Percentiles rank a stretch among this genome's conserved stretches.
Evolutionary conservation across 2,113 vertebrate species (phyloP).

Genomic region (Riparia riparia): DNA sequence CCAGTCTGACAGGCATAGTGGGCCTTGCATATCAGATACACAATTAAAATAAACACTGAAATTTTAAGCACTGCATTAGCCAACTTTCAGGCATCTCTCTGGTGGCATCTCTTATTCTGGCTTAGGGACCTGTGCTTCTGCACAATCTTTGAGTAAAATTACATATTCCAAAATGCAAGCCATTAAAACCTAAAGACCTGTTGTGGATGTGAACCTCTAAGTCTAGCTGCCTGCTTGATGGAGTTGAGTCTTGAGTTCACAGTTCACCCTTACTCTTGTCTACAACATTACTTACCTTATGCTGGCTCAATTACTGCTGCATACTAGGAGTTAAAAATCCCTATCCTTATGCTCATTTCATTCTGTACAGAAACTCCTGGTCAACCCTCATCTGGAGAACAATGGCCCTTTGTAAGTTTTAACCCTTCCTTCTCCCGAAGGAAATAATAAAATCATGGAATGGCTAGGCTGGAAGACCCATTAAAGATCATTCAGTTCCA

Average conservation of each 20-base stretch:
- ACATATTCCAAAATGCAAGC: not conserved
- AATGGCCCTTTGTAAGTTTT: not conserved
- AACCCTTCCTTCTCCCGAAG: not conserved
- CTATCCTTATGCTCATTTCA: not conserved
- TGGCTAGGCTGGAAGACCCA: not conserved
- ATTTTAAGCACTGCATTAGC: not conserved
- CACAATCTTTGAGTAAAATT: not conserved
- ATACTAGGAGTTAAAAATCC: not conserved
- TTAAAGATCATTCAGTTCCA: not conserved
- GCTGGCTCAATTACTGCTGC: accelerated
- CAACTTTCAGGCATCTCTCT: not conserved
- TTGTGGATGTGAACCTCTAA: not conserved
- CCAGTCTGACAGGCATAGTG: not conserved
- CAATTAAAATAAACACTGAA: not conserved
- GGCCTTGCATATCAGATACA: not conserved
- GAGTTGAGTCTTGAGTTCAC: not conserved
- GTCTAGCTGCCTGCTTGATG: not conserved
- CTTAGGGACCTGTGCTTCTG: not conserved
- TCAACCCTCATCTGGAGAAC: not conserved
- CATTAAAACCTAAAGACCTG: not conserved
- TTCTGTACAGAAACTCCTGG: not conserved
- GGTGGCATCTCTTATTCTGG: not conserved
- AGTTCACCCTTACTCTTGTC: not conserved
- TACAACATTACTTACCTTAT: not conserved
- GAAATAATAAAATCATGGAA: not conserved